Evolutionary conservation across 2,113 vertebrate species (phyloP).

Genomic region (Cyphomyrus plagiostoma): DNA sequence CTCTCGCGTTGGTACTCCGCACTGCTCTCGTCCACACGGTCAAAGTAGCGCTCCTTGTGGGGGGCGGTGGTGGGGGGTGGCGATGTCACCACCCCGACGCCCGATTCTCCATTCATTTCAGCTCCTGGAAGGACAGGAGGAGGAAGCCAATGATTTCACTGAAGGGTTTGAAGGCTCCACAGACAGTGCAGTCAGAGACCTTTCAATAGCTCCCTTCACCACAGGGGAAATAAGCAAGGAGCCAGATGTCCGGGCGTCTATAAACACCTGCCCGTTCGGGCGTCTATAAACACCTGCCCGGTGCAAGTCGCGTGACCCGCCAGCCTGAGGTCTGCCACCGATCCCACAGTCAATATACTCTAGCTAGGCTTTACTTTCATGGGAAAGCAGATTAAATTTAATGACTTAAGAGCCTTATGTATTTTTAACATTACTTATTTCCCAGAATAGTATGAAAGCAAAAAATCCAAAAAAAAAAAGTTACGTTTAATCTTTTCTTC

Average conservation of each 20-base stretch:
- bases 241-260: background rate
- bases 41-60: constrained; percentile 97
- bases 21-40: constrained; percentile 92
- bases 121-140: constrained; percentile 40
- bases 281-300: too few species aligned
- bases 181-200: background rate
- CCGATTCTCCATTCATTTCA: constrained; percentile 91
- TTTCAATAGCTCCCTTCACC: background rate
- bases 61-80: constrained; percentile 87
- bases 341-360: constrained; percentile 37
- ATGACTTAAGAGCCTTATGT: background rate
- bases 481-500: background rate
- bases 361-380: constrained; percentile 9
- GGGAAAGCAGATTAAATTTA: constrained; percentile 23
- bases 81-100: constrained; percentile 89
- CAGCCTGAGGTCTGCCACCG: constrained; percentile 33
- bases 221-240: background rate
- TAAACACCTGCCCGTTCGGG: background rate
- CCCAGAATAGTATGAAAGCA: background rate
- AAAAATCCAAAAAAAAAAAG: background rate
- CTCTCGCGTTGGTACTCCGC: constrained; percentile 91
- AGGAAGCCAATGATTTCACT: background rate
- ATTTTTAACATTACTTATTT: background rate
- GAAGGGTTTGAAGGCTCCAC: background rate
- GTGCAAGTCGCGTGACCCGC: constrained; percentile 25